Conservation (phyloP, 2,888 invertebrate species). For the Hypselothyrea guttata region DNA sequence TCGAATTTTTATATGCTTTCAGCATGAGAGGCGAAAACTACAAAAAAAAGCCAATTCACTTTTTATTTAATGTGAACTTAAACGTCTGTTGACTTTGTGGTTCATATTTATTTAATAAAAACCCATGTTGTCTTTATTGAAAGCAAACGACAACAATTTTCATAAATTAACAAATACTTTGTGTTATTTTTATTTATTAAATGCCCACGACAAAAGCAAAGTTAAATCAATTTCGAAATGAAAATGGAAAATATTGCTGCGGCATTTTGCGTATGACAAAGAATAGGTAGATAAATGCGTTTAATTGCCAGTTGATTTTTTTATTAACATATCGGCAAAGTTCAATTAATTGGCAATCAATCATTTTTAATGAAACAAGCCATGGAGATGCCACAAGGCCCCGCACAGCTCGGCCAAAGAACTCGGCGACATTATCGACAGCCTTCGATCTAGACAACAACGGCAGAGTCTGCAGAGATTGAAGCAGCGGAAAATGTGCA, state of each 20-base stretch:
- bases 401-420: background rate
- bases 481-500: conserved; percentile 20
- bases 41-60: background rate
- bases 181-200: conserved; percentile 24
- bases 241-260: conserved; percentile 9
- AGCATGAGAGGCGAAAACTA: background rate
- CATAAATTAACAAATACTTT: conserved; percentile 31
- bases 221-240: conserved; percentile 21
- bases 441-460: conserved; percentile 59
- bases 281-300: conserved; percentile 37
- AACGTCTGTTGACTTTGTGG: conserved; percentile 15
- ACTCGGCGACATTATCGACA: conserved; percentile 62
- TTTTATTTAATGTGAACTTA: conserved; percentile 3
- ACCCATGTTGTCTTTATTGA: conserved; percentile 40
- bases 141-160: conserved; percentile 33
- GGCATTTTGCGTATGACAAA: conserved; percentile 1
- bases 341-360: conserved; percentile 80
- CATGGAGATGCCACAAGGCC: conserved; percentile 21
- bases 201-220: conserved; percentile 13
- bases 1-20: background rate
- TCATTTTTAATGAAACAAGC: conserved; percentile 78
- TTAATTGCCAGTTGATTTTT: conserved; percentile 52
- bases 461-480: background rate
- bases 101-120: conserved; percentile 31
- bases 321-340: conserved; percentile 78